A percentile compares a stretch with the other conserved stretches of the same genome.
Evolutionary conservation across 2,113 vertebrate genomes (phyloP).

Genomic region (Siniperca knerii): DNA sequence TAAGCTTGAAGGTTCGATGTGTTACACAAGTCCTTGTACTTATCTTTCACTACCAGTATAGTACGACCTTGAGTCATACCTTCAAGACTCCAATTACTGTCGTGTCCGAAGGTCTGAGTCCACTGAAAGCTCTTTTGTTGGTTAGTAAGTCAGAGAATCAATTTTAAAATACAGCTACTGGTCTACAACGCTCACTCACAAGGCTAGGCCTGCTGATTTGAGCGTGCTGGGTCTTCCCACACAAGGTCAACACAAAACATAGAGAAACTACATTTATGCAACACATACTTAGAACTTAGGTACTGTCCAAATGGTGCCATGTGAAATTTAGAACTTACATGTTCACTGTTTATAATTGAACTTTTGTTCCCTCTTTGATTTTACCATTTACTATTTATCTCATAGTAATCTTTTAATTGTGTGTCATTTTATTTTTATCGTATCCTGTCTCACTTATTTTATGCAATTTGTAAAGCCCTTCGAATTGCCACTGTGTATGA

Average conservation of each 20-base stretch:
- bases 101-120: not conserved
- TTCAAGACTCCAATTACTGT: not conserved
- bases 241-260: conserved; percentile 9
- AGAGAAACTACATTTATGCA: not conserved
- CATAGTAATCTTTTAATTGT: not conserved
- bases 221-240: not conserved
- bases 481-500: not conserved
- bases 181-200: not conserved
- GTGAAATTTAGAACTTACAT: not conserved
- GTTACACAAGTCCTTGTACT: not conserved
- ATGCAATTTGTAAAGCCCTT: no score
- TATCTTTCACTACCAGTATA: not conserved
- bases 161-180: not conserved
- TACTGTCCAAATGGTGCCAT: no score
- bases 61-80: not conserved
- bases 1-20: not conserved
- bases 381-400: not conserved
- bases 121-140: not conserved
- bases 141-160: no score
- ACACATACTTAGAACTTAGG: not conserved
- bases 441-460: not conserved
- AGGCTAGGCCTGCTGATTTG: not conserved
- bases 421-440: not conserved
- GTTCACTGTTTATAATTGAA: not conserved
- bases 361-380: not conserved